phyloP scores from a whole-genome alignment of 2,113 vertebrate species.

The Suncus etruscus region DNA sequence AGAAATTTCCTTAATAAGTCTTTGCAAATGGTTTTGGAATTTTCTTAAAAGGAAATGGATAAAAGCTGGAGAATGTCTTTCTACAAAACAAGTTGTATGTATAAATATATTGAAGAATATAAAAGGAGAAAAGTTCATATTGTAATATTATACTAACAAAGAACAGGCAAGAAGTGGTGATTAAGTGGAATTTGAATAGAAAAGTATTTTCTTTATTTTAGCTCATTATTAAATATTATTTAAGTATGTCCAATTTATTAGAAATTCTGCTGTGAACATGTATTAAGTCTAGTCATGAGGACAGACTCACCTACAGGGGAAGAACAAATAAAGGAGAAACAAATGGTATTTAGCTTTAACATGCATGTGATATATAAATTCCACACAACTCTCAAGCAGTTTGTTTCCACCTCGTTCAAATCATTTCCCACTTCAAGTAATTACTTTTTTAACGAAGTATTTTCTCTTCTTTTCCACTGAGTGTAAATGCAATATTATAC shows the following conservation, averaged over 20 bases:
- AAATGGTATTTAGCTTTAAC: slow-evolving; percentile 63
- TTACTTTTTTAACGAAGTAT: slow-evolving; percentile 46
- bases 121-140: slow-evolving; percentile 3
- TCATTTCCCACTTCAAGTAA: slow-evolving; percentile 62
- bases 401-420: slow-evolving; percentile 45
- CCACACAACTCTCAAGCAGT: slow-evolving; percentile 32
- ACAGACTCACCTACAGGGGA: slow-evolving; percentile 62
- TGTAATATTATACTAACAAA: slow-evolving; percentile 41
- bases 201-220: slow-evolving; percentile 43
- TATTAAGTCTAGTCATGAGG: slow-evolving; percentile 63
- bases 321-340: slow-evolving; percentile 63
- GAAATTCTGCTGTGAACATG: slow-evolving; percentile 57
- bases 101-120: neutral
- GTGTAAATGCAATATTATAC: slow-evolving; percentile 48
- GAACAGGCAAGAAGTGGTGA: slow-evolving; percentile 15
- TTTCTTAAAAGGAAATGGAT: slow-evolving; percentile 33
- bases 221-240: slow-evolving; percentile 61
- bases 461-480: slow-evolving; percentile 1
- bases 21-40: slow-evolving; percentile 5
- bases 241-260: slow-evolving; percentile 63
- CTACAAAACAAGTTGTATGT: slow-evolving; percentile 52
- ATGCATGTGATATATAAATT: slow-evolving; percentile 53
- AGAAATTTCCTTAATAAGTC: slow-evolving; percentile 6
- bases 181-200: slow-evolving; percentile 31
- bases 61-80: neutral